A percentile compares a stretch with the other conserved stretches of the same genome.
Conservation (phyloP, 1,140 invertebrate species). For the Drosophila santomea region DNA sequence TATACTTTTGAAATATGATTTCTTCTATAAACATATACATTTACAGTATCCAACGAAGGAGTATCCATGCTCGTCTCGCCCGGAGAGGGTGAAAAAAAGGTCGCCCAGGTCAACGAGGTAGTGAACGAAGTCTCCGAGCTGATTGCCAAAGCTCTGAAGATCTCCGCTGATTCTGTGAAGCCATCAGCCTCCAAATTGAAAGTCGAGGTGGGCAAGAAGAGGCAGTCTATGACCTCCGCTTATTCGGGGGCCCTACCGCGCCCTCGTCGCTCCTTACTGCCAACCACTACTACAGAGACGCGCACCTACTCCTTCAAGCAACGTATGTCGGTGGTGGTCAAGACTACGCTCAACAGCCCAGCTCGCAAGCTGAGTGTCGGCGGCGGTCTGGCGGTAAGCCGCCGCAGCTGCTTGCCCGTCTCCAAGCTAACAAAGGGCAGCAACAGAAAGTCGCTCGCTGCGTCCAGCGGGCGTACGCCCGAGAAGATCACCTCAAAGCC, state of each 20-base stretch:
- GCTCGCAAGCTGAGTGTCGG: constrained; percentile 61
- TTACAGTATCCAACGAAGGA: constrained; percentile 62
- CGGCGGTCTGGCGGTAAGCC: constrained; percentile 3
- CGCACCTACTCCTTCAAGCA: constrained; percentile 61
- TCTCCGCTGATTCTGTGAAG: constrained; percentile 39
- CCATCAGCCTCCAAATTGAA: constrained; percentile 9
- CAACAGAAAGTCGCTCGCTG: neutral
- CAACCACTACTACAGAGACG: constrained; percentile 40
- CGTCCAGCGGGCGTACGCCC: neutral
- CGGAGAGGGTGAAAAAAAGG: neutral
- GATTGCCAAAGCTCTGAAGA: constrained; percentile 63
- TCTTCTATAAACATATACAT: neutral
- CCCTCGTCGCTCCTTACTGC: constrained; percentile 59
- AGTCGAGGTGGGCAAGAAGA: constrained; percentile 14
- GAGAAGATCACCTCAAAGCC: neutral
- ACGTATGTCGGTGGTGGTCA: constrained; percentile 79
- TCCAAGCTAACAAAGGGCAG: neutral
- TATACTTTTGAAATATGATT: neutral
- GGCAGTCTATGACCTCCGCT: constrained; percentile 11
- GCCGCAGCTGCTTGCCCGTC: constrained; percentile 54
- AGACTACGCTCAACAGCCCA: constrained; percentile 77
- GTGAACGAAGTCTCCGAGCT: constrained; percentile 64
- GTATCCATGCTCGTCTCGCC: constrained; percentile 28
- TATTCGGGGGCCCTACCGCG: constrained; percentile 22
- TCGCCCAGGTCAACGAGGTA: constrained; percentile 22